phyloP scores from a whole-genome alignment of 2,797 vertebrate genomes.

The Anisognathus igniventris region DNA sequence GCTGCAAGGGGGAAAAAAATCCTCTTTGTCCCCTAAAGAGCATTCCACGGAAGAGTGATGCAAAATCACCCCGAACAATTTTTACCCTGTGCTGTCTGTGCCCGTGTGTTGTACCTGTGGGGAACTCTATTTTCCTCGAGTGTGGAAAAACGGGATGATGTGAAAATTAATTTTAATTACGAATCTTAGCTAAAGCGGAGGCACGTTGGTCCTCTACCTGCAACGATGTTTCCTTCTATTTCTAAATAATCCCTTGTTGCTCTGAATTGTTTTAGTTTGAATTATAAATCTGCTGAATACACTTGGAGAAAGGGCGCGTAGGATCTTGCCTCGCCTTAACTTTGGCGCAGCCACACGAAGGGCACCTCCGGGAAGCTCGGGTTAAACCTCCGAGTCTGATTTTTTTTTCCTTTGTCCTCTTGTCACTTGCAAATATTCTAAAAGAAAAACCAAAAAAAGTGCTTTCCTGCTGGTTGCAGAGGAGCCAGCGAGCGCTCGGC shows the following conservation, averaged over 20 bases:
- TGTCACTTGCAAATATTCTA: background rate
- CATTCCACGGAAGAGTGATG: background rate
- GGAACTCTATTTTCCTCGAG: background rate
- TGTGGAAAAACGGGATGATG: background rate
- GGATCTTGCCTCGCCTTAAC: background rate
- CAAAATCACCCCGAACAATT: background rate
- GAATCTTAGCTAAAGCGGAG: background rate
- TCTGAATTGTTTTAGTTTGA: background rate
- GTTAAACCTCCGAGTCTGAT: background rate
- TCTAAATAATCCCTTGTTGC: background rate
- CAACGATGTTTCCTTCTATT: background rate
- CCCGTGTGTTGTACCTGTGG: background rate
- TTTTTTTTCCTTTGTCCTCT: background rate
- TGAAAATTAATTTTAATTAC: background rate
- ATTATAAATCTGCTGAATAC: background rate
- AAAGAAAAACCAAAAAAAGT: background rate
- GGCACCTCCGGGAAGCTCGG: background rate
- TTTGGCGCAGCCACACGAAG: background rate
- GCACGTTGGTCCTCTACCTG: background rate
- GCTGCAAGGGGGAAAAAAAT: background rate
- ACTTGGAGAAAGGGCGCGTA: accelerated
- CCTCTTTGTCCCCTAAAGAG: background rate
- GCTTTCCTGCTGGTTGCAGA: background rate
- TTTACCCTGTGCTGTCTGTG: background rate
- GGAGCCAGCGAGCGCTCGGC: background rate